phyloP scores from a whole-genome alignment of 2,888 invertebrate genomes.

The Selenia dentaria region DNA sequence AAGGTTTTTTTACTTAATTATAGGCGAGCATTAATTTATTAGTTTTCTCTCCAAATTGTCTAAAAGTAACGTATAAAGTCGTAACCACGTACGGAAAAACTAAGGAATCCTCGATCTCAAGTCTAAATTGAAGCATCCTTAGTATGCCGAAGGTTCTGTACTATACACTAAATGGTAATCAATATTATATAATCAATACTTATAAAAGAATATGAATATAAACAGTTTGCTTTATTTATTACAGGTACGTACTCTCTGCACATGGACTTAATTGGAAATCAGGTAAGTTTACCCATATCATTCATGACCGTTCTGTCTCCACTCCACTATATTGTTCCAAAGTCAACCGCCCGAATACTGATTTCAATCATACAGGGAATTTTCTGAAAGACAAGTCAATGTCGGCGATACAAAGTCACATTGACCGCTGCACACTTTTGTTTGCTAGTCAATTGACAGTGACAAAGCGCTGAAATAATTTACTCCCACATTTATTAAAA shows the following conservation, averaged over 20 bases:
- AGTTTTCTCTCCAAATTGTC: too few relatives aligned
- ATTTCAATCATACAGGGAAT: constrained; percentile 40
- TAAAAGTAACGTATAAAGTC: too few relatives aligned
- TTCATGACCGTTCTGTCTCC: constrained; percentile 39
- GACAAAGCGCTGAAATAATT: constrained; percentile 21
- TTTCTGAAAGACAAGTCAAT: constrained; percentile 37
- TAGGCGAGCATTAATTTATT: too few relatives aligned
- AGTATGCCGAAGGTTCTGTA: too few relatives aligned
- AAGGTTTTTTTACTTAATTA: too few relatives aligned
- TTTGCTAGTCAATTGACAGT: constrained; percentile 23
- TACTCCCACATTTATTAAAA: constrained; percentile 6
- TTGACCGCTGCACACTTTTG: constrained; percentile 29
- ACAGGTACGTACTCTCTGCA: constrained; percentile 19
- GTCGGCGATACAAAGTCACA: constrained; percentile 30
- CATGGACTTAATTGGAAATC: constrained; percentile 27
- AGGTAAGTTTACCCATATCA: constrained; percentile 50
- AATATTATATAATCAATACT: too few relatives aligned
- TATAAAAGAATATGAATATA: too few relatives aligned
- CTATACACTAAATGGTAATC: too few relatives aligned
- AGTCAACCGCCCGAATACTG: constrained; percentile 40
- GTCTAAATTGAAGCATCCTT: too few relatives aligned
- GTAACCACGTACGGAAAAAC: too few relatives aligned
- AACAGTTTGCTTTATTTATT: constrained; percentile 54
- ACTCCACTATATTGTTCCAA: constrained; percentile 23
- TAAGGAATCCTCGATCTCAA: too few relatives aligned